Evolutionary conservation across 2,113 vertebrate genomes (phyloP), one percentile per base, ranked within the genome.

Genomic region (Notiomystis cincta): DNA sequence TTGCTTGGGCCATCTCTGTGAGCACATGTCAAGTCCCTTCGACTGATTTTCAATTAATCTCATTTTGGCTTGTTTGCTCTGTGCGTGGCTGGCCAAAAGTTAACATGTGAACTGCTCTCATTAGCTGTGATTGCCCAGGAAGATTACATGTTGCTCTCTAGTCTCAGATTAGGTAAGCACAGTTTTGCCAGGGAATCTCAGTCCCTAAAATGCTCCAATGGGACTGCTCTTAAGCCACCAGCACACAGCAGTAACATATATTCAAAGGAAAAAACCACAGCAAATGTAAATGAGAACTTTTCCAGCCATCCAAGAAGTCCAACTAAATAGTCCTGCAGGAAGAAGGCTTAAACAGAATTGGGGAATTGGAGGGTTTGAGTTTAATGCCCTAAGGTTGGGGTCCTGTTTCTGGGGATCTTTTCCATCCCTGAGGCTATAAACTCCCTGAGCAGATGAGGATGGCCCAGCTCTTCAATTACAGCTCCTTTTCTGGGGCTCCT

Each of bases 1-100:
- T 92, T 95, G 30, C 73, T 97, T 79, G 76, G 82, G 91, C 79
- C 87, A 82, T 96, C 95, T 93, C 95, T 81, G 64, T 50, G 77
- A 92, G 65, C 86, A 77, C 60, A 84, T 16, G 44, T 92, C 89
- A 90, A 69, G 87, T 84, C 72, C 40, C 62, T 69, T 75, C 67
- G 45, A 84, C 79, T 53, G 91, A 84, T 95, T 93, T 97, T 75
- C 93, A 93, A 90, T 93, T 92, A 67, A 90, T 90, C 80, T 62
- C 38, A 28, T 87, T 94, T 93, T 95, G 82, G 95, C 92, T 95
- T 80, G 54, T 67, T 88, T 76, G 33, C 65, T 56, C 65, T 38
- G 19, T 60, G 54, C 44, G 5, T 27, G 69, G 87, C 93, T 77
- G 76, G 94, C 89, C 94, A 94, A 54, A 93, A 94, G 82, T 90